Percentiles rank a stretch among this genome's conserved stretches.
phyloP scores from a whole-genome alignment of 2,113 vertebrate species.

The Cygnus atratus region DNA sequence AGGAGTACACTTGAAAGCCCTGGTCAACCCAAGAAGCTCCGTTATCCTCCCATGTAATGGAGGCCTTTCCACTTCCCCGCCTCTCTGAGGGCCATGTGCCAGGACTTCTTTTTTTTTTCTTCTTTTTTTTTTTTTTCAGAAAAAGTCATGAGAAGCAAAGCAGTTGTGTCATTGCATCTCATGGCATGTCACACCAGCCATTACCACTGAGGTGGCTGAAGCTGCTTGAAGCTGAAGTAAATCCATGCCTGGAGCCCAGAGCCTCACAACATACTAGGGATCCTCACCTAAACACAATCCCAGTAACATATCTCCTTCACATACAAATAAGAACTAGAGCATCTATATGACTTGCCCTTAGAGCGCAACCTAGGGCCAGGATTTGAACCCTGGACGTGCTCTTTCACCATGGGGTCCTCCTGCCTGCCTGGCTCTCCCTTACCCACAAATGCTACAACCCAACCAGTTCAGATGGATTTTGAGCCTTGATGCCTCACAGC shows the following conservation, averaged over 20 bases:
- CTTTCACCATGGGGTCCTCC: not conserved
- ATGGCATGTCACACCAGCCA: not conserved
- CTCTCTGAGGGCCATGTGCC: not conserved
- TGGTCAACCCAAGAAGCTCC: not conserved
- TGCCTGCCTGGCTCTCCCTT: not conserved
- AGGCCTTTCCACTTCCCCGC: not conserved
- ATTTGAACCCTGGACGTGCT: not conserved
- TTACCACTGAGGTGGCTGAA: not conserved
- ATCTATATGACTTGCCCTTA: not conserved
- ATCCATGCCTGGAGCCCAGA: not conserved
- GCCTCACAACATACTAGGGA: not conserved
- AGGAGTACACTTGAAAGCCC: not conserved
- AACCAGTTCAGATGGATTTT: not conserved
- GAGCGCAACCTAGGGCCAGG: not conserved
- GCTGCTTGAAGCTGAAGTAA: not conserved
- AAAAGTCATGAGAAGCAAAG: not conserved
- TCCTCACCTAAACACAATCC: not conserved
- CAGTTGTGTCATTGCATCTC: no score
- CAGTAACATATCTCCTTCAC: not conserved
- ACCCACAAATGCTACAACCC: not conserved
- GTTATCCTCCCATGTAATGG: not conserved
- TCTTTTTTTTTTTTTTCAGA: not conserved
- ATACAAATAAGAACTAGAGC: not conserved
- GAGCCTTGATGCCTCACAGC: rapidly evolving
- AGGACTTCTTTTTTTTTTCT: no score